Percentiles rank a stretch among this genome's conserved stretches.
Conservation (phyloP, 2,888 invertebrate genomes). For the Itoplectis maculator region DNA sequence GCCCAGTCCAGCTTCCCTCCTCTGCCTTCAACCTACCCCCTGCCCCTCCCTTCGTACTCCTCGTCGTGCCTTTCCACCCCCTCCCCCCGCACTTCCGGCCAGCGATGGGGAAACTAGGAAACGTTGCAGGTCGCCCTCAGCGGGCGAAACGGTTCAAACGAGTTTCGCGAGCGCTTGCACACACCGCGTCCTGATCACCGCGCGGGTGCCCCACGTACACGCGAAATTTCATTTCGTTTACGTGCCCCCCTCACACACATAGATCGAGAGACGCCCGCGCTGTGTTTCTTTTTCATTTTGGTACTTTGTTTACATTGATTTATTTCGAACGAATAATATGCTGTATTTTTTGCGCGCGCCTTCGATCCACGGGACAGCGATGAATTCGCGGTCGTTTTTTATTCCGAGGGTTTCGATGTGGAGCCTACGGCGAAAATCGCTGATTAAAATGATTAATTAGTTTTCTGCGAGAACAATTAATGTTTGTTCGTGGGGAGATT, state of each 20-base stretch:
- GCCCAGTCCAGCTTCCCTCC: constrained; percentile 31
- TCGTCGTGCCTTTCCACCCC: constrained; percentile 14
- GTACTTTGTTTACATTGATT: constrained; percentile 13
- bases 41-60: neutral
- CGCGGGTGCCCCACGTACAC: neutral
- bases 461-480: neutral
- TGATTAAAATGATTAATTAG: constrained; percentile 2
- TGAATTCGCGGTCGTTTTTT: neutral
- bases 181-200: constrained; percentile 23
- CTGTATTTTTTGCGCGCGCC: neutral
- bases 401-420: neutral
- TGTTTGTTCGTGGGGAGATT: no score
- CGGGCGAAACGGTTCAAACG: constrained; percentile 57
- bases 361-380: neutral
- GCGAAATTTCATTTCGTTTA: constrained; percentile 50
- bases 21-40: no score
- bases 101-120: constrained; percentile 51
- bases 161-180: constrained; percentile 53
- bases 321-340: constrained; percentile 23
- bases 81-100: neutral
- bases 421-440: neutral
- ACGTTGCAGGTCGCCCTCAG: constrained; percentile 38
- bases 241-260: neutral
- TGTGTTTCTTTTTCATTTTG: constrained; percentile 45
- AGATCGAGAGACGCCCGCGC: neutral